phyloP scores from a whole-genome alignment of 1,140 invertebrate species.

The Heliconius nattereri region DNA sequence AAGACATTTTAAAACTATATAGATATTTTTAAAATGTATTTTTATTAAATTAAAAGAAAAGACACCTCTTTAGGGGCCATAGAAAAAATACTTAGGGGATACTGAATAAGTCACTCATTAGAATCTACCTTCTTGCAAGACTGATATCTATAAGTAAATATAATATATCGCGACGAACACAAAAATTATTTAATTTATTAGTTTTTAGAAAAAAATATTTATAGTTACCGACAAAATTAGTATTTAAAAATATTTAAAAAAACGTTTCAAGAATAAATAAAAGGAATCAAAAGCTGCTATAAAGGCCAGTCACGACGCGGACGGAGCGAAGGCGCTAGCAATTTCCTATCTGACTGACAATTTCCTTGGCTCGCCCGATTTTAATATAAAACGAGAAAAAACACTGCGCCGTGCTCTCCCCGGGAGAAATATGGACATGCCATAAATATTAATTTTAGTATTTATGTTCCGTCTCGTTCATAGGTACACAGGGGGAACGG shows the following conservation, averaged over 20 bases:
- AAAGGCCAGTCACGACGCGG: slow-evolving; percentile 56
- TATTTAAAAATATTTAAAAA: neutral
- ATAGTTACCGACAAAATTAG: neutral
- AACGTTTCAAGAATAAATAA: slow-evolving; percentile 15
- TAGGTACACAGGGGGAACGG: too few species aligned
- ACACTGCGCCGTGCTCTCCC: slow-evolving; percentile 52
- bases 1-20: too few species aligned
- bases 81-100: too few species aligned
- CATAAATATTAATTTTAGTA: neutral
- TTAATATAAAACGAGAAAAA: slow-evolving; percentile 79
- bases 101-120: too few species aligned
- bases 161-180: too few species aligned
- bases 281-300: slow-evolving; percentile 44
- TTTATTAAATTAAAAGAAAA: too few species aligned
- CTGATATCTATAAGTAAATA: too few species aligned
- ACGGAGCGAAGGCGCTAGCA: slow-evolving; percentile 55
- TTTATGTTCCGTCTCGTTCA: neutral
- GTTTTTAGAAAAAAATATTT: too few species aligned
- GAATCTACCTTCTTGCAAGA: too few species aligned
- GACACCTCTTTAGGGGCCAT: too few species aligned
- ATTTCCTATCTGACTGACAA: slow-evolving; percentile 78
- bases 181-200: too few species aligned
- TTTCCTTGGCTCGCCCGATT: slow-evolving; percentile 75
- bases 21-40: too few species aligned
- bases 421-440: slow-evolving; percentile 45